phyloP scores from a whole-genome alignment of 2,113 vertebrate genomes.

The Lepisosteus oculatus region DNA sequence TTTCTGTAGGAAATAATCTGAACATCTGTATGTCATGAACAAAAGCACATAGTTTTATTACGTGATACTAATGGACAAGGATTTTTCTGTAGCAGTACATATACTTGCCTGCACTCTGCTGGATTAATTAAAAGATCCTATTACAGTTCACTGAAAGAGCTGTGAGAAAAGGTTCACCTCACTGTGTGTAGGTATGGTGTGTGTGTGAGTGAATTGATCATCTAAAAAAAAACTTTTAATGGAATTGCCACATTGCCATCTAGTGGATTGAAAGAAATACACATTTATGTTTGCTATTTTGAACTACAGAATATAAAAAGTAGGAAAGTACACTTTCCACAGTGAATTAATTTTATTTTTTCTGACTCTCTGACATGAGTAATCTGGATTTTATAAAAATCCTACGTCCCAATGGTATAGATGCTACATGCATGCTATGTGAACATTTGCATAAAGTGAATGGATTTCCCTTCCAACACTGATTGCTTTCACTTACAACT shows the following conservation, averaged over 20 bases:
- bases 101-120: neutral
- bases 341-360: no score
- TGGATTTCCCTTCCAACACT: neutral
- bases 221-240: no score
- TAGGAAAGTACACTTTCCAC: no score
- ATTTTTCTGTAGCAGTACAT: neutral
- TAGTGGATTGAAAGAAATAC: slow-evolving; percentile 2
- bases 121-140: neutral
- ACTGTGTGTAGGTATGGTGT: neutral
- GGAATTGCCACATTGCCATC: slow-evolving; percentile 20
- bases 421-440: neutral
- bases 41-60: no score
- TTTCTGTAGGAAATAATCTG: no score
- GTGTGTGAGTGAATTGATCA: neutral
- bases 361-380: neutral
- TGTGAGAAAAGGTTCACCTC: no score
- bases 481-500: neutral
- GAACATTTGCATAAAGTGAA: slow-evolving; percentile 2
- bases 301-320: no score
- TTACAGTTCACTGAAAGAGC: neutral
- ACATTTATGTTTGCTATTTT: no score
- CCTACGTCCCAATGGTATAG: neutral
- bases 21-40: no score
- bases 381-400: neutral
- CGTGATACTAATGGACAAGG: no score